Evolutionary conservation across 2,888 invertebrate genomes (phyloP).

Genomic region (Lasioglossum malachurum): DNA sequence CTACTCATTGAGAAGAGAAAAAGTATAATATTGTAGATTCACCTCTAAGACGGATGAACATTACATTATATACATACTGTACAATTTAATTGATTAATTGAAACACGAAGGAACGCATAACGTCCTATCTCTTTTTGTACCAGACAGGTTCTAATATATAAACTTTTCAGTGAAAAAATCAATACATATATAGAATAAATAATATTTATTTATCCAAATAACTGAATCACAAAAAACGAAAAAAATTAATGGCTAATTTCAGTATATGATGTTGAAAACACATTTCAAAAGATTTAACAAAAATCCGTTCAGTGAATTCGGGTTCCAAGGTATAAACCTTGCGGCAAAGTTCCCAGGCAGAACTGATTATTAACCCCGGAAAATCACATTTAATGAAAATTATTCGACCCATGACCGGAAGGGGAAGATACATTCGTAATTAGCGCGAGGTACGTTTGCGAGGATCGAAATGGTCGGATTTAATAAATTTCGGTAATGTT

Average conservation of each 20-base stretch:
- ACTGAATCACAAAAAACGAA: background rate
- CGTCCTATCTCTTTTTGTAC: too few species aligned
- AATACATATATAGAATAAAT: background rate
- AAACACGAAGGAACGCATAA: too few species aligned
- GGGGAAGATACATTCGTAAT: constrained; percentile 20
- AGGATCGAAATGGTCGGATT: constrained; percentile 27
- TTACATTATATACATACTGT: too few species aligned
- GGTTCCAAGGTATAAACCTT: background rate
- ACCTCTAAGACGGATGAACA: too few species aligned
- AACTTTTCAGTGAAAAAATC: background rate
- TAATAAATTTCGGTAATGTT: constrained; percentile 48
- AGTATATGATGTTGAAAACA: background rate
- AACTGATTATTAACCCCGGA: constrained; percentile 22
- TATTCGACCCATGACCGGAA: background rate
- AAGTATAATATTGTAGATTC: too few species aligned
- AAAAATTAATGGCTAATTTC: background rate
- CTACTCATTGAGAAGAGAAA: too few species aligned
- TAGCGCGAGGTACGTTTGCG: background rate
- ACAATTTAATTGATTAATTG: too few species aligned
- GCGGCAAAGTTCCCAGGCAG: background rate
- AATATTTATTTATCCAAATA: background rate
- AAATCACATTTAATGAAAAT: constrained; percentile 26
- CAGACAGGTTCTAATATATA: background rate
- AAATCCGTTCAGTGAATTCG: background rate
- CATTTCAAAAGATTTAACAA: background rate